Evolutionary conservation across 2,888 invertebrate species (phyloP), one percentile per base, ranked within the genome.

Genomic region (Microctonus hyperodae): DNA sequence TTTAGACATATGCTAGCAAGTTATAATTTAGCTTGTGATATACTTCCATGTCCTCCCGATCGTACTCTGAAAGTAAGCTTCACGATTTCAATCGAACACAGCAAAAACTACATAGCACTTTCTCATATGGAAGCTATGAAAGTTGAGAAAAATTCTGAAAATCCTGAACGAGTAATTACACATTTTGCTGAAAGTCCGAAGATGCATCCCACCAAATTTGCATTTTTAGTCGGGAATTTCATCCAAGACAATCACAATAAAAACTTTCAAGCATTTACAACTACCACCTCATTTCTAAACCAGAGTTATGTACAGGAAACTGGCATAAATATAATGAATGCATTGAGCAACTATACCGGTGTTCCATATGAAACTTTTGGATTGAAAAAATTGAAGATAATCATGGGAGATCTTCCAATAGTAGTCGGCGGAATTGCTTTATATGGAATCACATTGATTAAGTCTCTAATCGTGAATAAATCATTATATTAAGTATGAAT

Each of bases 41-140:
- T 89, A 0, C 92, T 93, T 79, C 93, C 93, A 0, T 93, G 92
- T 76, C 92, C 90, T 76, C 93, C 92, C 74, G 91, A 91, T 76
- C 93, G 93, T 0, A 85, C 84, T 0, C 81, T 88, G 35, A 93
- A 92, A 76, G 90, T 93, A 0, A 84, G 84, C n/a, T 92, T 91
- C 77, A 85, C 87, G 37, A 87, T 92, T n/a, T 86, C 85, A 3
- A 86, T 92, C 63, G 88, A 86, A 35, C 88, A 91, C 51, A 86
- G 87, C 5, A 73, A 74, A 6, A 77, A 73, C 1, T 84, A 84
- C 51, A 71, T 68, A 1, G 84, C 83, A 0, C 74, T 87, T 16
- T 85, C 86, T 0, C 83, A 83, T 57, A 79, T 68, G 69, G 67
- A 70, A 10, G 2, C 6, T 0, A 6, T 0, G 5, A 6, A 1